phyloP scores from a whole-genome alignment of 2,797 vertebrate genomes.

The Amniataba percoides region DNA sequence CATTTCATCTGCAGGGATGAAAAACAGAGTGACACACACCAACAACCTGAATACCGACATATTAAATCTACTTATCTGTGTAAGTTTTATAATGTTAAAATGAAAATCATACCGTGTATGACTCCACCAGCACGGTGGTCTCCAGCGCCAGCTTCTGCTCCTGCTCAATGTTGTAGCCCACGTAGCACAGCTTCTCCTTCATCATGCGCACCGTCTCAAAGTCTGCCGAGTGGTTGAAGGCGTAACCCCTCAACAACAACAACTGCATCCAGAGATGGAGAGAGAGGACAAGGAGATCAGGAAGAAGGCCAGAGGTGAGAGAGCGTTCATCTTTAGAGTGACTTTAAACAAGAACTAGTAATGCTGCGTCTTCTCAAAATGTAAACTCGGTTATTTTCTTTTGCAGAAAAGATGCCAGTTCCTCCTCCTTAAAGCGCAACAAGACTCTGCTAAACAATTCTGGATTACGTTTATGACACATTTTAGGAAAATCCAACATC shows the following conservation, averaged over 20 bases:
- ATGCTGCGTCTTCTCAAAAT: no score
- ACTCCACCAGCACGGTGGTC: constrained; percentile 89
- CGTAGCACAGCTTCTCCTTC: constrained; percentile 90
- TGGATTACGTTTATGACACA: not conserved
- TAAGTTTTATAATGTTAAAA: not conserved
- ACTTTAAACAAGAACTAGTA: not conserved
- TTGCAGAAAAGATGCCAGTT: not conserved
- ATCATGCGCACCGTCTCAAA: constrained; percentile 91
- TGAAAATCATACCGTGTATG: constrained; percentile 81
- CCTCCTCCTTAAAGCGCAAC: not conserved
- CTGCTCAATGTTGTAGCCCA: constrained; percentile 91
- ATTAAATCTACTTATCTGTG: not conserved
- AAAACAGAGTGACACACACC: not conserved
- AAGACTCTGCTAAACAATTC: not conserved
- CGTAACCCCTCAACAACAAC: constrained; percentile 87
- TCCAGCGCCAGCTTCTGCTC: constrained; percentile 88
- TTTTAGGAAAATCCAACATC: not conserved
- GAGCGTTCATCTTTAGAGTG: not conserved
- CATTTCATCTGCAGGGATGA: not conserved
- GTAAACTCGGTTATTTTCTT: not conserved
- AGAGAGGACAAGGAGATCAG: not conserved
- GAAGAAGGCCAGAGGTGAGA: not conserved
- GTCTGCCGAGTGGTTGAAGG: constrained; percentile 90
- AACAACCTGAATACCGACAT: not conserved
- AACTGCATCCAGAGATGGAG: constrained; percentile 69